These are phyloP conservation scores for Acanthiza pusilla DNA, from an alignment of 2,797 vertebrate genomes.

Conservation along the genomic window DNA sequence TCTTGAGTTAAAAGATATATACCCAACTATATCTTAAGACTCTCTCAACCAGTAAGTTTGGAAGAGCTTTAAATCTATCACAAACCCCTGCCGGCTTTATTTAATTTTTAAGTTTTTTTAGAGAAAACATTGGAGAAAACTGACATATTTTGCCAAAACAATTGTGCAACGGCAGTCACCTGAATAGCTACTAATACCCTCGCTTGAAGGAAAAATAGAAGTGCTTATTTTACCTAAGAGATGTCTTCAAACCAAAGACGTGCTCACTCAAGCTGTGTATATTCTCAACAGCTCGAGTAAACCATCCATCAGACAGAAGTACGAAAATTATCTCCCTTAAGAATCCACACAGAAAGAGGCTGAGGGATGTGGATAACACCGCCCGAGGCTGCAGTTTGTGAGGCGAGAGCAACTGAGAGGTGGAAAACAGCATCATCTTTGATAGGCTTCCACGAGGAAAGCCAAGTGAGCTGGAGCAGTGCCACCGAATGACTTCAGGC, in stretches of 20 bases:
- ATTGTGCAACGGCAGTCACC: not conserved
- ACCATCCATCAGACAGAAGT: slow-evolving; percentile 26
- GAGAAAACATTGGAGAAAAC: not conserved
- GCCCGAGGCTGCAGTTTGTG: slow-evolving; percentile 8
- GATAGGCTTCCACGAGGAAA: not conserved
- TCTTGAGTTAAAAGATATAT: not conserved
- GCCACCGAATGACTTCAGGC: slow-evolving; percentile 26
- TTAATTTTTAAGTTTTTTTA: not conserved
- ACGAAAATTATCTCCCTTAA: slow-evolving; percentile 31
- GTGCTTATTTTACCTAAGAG: not conserved
- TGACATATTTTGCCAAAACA: not conserved
- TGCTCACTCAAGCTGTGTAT: slow-evolving; percentile 24
- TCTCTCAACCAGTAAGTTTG: not conserved
- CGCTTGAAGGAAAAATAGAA: not conserved
- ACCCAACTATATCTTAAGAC: not conserved
- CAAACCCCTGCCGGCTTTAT: not conserved
- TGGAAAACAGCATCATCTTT: slow-evolving; percentile 14
- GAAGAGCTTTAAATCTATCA: not conserved
- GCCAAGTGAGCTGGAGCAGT: not conserved
- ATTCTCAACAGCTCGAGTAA: slow-evolving; percentile 13
- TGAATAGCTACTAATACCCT: not conserved
- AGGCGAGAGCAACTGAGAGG: not conserved
- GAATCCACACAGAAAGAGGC: not conserved
- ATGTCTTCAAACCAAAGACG: not conserved
- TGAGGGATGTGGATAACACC: not conserved